Conservation (phyloP, 2,113 vertebrate species). For the Saimiri boliviensis region DNA sequence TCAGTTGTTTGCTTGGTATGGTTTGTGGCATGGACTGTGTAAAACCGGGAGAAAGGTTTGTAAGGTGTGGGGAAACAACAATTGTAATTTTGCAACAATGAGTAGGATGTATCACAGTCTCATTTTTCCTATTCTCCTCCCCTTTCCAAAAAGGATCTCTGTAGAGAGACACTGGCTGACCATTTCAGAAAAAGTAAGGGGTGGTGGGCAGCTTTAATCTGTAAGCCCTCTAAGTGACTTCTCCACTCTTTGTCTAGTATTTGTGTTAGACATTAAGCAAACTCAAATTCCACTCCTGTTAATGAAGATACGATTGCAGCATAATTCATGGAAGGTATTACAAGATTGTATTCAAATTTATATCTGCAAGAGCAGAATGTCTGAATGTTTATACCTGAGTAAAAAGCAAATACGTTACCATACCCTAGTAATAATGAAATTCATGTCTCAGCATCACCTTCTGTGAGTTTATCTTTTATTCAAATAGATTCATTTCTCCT, state of each 20-base stretch:
- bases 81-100: conserved; percentile 78
- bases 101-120: conserved; percentile 71
- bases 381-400: conserved; percentile 3
- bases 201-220: neutral
- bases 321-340: neutral
- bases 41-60: conserved; percentile 78
- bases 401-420: neutral
- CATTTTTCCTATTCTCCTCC: conserved; percentile 11
- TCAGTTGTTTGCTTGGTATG: conserved; percentile 80
- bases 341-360: conserved; percentile 41
- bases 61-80: conserved; percentile 74
- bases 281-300: neutral
- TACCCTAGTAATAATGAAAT: neutral
- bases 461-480: neutral
- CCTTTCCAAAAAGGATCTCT: conserved; percentile 27
- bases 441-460: neutral
- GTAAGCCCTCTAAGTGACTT: neutral
- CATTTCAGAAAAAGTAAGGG: conserved; percentile 69
- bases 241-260: neutral
- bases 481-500: neutral
- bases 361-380: neutral
- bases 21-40: conserved; percentile 67
- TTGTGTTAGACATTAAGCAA: conserved; percentile 12
- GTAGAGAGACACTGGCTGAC: conserved; percentile 50
- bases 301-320: neutral